Evolutionary conservation across 2,797 vertebrate species (phyloP).

Genomic region (Mormyrus proboscirostris): DNA sequence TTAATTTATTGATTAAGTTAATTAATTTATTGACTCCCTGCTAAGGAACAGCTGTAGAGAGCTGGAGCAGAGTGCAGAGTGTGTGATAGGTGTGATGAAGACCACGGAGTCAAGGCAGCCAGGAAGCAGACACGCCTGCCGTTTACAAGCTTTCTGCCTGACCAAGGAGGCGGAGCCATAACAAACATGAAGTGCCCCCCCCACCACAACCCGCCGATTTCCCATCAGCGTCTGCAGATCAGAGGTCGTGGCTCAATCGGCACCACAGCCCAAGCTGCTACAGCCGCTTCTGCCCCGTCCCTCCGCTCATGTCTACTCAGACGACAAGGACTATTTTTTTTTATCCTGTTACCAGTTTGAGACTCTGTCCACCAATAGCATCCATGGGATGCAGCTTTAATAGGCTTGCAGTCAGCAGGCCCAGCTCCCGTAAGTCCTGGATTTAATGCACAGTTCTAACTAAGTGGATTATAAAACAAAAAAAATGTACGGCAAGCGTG

Average conservation of each 20-base stretch:
- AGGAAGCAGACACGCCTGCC: neutral
- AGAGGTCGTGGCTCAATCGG: constrained; percentile 28
- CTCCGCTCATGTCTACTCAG: neutral
- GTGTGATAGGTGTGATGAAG: neutral
- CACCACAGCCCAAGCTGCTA: neutral
- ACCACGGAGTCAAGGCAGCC: neutral
- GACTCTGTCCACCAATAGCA: constrained; percentile 18
- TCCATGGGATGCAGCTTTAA: constrained; percentile 26
- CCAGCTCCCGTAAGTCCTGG: constrained; percentile 19
- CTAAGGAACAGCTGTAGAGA: neutral
- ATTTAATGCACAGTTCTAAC: constrained; percentile 32
- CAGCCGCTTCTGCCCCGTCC: no score
- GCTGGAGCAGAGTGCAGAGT: neutral
- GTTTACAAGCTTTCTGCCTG: neutral
- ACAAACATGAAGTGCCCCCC: neutral
- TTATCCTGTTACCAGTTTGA: neutral
- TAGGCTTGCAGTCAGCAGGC: constrained; percentile 22
- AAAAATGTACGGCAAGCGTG: constrained; percentile 26
- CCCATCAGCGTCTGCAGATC: constrained; percentile 16
- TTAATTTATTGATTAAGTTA: constrained; percentile 7
- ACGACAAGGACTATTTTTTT: neutral
- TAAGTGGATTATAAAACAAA: constrained; percentile 29
- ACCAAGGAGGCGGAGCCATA: neutral
- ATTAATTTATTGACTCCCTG: neutral
- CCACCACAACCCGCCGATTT: neutral